These are phyloP conservation scores for Eustalomyia histrio DNA, from an alignment of 2,888 invertebrate species.

Conservation along the genomic window DNA sequence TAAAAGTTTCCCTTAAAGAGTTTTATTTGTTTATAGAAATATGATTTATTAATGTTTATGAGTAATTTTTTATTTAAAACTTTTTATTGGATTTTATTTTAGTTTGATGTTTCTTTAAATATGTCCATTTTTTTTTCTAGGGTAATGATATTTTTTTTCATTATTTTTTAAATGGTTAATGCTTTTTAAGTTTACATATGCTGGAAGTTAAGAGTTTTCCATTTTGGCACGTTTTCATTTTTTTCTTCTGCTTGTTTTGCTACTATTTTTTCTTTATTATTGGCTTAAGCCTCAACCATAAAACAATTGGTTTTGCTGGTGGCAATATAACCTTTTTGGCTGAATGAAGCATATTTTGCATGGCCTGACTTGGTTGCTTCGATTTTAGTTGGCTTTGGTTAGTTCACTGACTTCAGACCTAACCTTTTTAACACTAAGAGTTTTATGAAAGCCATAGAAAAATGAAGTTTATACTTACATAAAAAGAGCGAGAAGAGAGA, in stretches of 20 bases:
- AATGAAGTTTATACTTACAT: too few species aligned
- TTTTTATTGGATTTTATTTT: too few species aligned
- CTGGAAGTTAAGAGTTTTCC: slow-evolving; percentile 49
- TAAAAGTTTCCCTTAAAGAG: too few species aligned
- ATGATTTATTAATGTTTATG: too few species aligned
- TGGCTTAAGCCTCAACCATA: slow-evolving; percentile 54
- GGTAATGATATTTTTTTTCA: background rate
- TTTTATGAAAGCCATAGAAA: slow-evolving; percentile 6
- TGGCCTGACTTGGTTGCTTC: background rate
- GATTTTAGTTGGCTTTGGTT: slow-evolving; percentile 26
- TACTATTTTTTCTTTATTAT: slow-evolving; percentile 38
- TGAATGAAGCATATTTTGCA: slow-evolving; percentile 28
- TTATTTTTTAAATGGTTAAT: slow-evolving; percentile 1
- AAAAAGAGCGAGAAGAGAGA: background rate
- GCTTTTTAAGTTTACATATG: slow-evolving; percentile 48
- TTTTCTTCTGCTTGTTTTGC: background rate
- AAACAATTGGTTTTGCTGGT: slow-evolving; percentile 58
- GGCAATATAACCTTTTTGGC: slow-evolving; percentile 63
- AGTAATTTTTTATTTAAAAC: too few species aligned
- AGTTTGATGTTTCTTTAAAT: background rate
- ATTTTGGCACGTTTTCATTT: slow-evolving; percentile 56
- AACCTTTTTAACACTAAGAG: slow-evolving; percentile 40
- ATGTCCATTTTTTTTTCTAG: background rate
- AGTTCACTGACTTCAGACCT: slow-evolving; percentile 59
- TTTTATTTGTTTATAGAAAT: too few species aligned